A percentile compares a stretch with the other conserved stretches of the same genome.
These are phyloP conservation scores for Pagrus major DNA, from an alignment of 2,113 vertebrate genomes.

Conservation along the genomic window DNA sequence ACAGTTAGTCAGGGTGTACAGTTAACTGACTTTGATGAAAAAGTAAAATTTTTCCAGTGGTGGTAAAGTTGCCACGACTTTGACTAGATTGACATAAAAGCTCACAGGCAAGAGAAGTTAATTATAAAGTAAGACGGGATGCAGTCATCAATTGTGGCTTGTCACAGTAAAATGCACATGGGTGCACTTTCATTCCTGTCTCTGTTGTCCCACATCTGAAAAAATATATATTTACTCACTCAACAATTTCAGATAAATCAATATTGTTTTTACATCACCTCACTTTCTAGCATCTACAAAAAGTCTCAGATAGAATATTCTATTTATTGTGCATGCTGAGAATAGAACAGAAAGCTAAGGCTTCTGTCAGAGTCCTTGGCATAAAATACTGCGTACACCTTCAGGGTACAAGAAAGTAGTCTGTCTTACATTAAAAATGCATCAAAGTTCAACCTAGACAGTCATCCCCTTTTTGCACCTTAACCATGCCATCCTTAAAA, in stretches of 20 bases:
- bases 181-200: neutral
- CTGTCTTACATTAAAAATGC: slow-evolving; percentile 55
- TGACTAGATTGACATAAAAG: slow-evolving; percentile 7
- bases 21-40: neutral
- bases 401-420: slow-evolving; percentile 42
- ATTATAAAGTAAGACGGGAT: neutral
- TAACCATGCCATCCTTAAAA: slow-evolving; percentile 37
- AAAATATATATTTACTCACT: neutral
- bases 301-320: slow-evolving; percentile 51
- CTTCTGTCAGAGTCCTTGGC: slow-evolving; percentile 48
- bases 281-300: slow-evolving; percentile 18
- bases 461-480: slow-evolving; percentile 48
- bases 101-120: neutral
- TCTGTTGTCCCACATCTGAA: neutral
- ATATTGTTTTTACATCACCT: slow-evolving; percentile 30
- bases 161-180: neutral
- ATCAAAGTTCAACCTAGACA: slow-evolving; percentile 47
- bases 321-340: slow-evolving; percentile 52
- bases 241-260: slow-evolving; percentile 38
- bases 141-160: neutral
- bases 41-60: neutral
- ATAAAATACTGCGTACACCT: slow-evolving; percentile 46
- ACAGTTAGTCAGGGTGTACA: neutral
- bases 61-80: slow-evolving; percentile 11
- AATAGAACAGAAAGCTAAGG: slow-evolving; percentile 48